Evolutionary conservation across 2,797 vertebrate genomes (phyloP).

Genomic region (Synaphobranchus kaupii): DNA sequence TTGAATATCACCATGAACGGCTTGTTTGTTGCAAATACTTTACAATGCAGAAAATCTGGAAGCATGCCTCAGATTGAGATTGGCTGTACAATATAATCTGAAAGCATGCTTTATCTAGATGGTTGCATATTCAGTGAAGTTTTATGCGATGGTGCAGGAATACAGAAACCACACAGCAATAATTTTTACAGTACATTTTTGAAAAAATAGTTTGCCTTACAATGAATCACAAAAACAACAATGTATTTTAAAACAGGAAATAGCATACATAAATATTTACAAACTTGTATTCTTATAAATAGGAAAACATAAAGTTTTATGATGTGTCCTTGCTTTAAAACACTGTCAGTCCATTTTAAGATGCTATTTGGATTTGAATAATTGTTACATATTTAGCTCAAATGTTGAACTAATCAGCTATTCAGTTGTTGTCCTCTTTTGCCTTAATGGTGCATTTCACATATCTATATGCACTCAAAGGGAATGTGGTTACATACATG

Average conservation of each 20-base stretch:
- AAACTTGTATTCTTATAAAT: constrained; percentile 53
- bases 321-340: constrained; percentile 12
- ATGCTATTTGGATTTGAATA: constrained; percentile 9
- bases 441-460: not conserved
- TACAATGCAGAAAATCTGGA: constrained; percentile 43
- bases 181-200: constrained; percentile 32
- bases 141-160: not conserved
- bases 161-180: constrained; percentile 11
- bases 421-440: not conserved
- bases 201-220: constrained; percentile 31
- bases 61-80: constrained; percentile 47
- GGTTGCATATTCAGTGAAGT: constrained; percentile 4
- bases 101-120: constrained; percentile 22
- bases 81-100: constrained; percentile 41
- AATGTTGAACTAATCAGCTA: not conserved
- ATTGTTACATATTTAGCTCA: constrained; percentile 2
- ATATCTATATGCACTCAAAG: constrained; percentile 37
- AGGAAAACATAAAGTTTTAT: constrained; percentile 36
- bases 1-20: constrained; percentile 63
- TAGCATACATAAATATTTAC: constrained; percentile 46
- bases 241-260: constrained; percentile 26
- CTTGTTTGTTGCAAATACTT: constrained; percentile 56
- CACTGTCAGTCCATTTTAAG: constrained; percentile 16
- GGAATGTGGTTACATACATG: constrained; percentile 38
- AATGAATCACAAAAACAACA: constrained; percentile 9